Evolutionary conservation across 2,888 invertebrate species (phyloP).

Genomic region (Rugalucina vietnamica): DNA sequence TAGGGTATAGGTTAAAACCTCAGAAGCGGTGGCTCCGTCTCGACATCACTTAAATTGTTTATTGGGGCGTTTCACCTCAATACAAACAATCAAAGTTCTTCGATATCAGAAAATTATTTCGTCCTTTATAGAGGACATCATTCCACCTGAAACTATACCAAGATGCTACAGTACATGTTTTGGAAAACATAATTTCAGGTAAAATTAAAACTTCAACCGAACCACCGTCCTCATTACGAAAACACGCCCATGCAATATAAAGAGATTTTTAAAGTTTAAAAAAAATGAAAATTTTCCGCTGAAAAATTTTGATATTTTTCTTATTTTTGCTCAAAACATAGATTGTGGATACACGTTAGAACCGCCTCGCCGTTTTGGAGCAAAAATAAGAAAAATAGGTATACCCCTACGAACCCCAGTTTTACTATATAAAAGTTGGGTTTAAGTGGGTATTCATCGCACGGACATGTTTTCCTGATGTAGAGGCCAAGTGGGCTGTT

Average conservation of each 20-base stretch:
- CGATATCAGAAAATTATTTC: too few species aligned
- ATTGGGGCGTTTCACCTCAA: too few species aligned
- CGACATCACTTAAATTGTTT: too few species aligned
- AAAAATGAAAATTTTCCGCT: background rate
- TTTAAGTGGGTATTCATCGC: background rate
- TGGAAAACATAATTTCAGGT: too few species aligned
- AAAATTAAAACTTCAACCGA: too few species aligned
- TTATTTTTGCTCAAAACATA: background rate
- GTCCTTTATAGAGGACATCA: too few species aligned
- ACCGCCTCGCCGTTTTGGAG: background rate
- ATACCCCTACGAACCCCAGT: background rate
- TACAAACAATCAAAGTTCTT: too few species aligned
- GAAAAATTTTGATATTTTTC: background rate
- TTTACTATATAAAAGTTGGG: background rate
- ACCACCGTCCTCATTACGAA: background rate
- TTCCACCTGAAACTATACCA: too few species aligned
- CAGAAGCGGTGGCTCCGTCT: too few species aligned
- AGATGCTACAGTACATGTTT: too few species aligned
- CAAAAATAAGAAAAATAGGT: background rate
- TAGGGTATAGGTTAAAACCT: too few species aligned
- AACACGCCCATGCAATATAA: background rate
- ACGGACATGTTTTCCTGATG: background rate
- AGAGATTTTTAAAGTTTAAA: background rate
- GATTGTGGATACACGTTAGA: background rate
- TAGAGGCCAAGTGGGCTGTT: too few species aligned